phyloP scores from a whole-genome alignment of 2,888 invertebrate species.

The Ochlodes sylvanus region DNA sequence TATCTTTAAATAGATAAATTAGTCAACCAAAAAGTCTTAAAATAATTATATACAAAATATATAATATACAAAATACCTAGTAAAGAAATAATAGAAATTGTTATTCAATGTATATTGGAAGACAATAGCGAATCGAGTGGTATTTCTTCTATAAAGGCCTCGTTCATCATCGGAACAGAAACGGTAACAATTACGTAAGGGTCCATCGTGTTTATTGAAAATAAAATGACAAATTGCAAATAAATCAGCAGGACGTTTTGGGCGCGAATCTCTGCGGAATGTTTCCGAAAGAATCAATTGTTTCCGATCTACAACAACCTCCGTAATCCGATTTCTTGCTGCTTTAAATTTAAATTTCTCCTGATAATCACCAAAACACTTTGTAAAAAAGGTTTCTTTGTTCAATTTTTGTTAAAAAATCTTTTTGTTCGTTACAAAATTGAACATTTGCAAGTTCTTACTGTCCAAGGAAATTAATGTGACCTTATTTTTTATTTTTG shows the following conservation, averaged over 20 bases:
- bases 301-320: slow-evolving; percentile 24
- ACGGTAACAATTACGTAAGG: slow-evolving; percentile 24
- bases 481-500: too few relatives aligned
- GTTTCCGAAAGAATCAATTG: slow-evolving; percentile 16
- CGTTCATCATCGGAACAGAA: slow-evolving; percentile 3
- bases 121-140: not conserved
- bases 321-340: slow-evolving; percentile 17
- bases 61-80: too few relatives aligned
- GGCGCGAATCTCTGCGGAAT: slow-evolving; percentile 17
- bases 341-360: slow-evolving; percentile 3
- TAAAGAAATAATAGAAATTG: not conserved
- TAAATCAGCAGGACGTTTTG: slow-evolving; percentile 15
- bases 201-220: slow-evolving; percentile 25
- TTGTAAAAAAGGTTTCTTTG: not conserved
- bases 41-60: too few relatives aligned
- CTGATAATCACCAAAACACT: not conserved
- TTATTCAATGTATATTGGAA: not conserved
- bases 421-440: not conserved
- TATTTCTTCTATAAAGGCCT: not conserved
- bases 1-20: too few relatives aligned
- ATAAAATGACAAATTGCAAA: slow-evolving; percentile 27
- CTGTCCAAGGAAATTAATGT: too few relatives aligned
- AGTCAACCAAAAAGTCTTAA: too few relatives aligned
- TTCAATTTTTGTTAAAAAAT: not conserved
- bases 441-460: not conserved